phyloP scores from a whole-genome alignment of 2,113 vertebrate species.

The Oreochromis spilurus region DNA sequence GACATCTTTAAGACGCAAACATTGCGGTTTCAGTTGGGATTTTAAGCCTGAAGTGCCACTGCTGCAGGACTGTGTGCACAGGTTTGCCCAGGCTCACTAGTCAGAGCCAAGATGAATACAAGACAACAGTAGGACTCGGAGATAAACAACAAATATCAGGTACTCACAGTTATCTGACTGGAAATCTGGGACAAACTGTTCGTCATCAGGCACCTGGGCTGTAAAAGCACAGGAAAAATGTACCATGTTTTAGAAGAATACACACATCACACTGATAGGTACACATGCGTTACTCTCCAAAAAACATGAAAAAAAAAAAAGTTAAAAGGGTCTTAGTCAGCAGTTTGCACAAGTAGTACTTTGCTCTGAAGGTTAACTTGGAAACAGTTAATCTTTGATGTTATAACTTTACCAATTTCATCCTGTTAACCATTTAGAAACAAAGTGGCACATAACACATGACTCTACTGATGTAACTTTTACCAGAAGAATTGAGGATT shows the following conservation, averaged over 20 bases:
- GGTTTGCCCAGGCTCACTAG: background rate
- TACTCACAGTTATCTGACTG: constrained; percentile 96
- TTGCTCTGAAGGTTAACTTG: constrained; percentile 7
- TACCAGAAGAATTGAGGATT: background rate
- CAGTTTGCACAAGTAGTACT: constrained; percentile 12
- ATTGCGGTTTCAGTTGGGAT: background rate
- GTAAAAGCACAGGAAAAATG: background rate
- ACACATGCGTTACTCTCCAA: background rate
- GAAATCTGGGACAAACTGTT: constrained; percentile 98
- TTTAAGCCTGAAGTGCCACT: background rate
- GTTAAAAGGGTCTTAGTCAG: background rate
- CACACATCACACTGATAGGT: background rate
- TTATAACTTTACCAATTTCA: background rate
- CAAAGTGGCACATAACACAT: background rate
- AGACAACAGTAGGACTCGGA: background rate
- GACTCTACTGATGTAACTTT: background rate
- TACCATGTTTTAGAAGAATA: background rate
- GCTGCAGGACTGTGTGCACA: background rate
- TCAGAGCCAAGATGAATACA: background rate
- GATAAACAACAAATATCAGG: background rate
- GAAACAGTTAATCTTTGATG: constrained; percentile 45
- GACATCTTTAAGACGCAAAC: background rate
- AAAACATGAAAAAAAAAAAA: background rate
- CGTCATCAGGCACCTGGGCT: constrained; percentile 96
- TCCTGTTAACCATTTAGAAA: background rate